Evolutionary conservation across 2,888 invertebrate species (phyloP), one percentile per base, ranked within the genome.

Genomic region (Aphidoletes aphidimyza): DNA sequence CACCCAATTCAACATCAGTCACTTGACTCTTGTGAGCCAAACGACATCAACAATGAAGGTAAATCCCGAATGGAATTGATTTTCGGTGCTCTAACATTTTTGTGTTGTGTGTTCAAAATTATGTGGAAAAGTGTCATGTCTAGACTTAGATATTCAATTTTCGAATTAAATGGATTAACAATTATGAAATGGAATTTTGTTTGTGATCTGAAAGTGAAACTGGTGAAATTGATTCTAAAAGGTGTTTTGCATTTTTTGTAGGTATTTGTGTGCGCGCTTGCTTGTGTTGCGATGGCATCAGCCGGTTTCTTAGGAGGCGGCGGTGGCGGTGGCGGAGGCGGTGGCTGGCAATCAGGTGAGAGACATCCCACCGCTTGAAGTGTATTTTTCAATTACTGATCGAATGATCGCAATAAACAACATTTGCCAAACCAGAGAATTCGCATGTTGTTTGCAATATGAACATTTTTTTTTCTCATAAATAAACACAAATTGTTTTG

Each of bases 221-320:
- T n/a, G n/a, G 47, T 47, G 47, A 6, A 17, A 47, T 54, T 54
- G 42, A 6, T 42, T 42, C 8, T 9, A 9, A 42, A 54, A 26
- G 22, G 22, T 54, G 22, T 84, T 9, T 59, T 37, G 47, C 14
- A n/a, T 36, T 54, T 45, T n/a, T 49, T 84, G 30, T 30, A 84
- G 84, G 42, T 84, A 11, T 84, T 84, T 22, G 59, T 84, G 17
- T 84, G 84, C 39, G 37, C 42, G 0, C 36, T 47, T 49, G 69
- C 30, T 36, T 36, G 54, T 8, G 84, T 54, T 49, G 59, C 59
- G 26, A 39, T 26, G 59, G 69, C 42, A 3, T 84, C 84, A 9
- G 84, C 69, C 22, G 84, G 84, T n/a, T 84, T 84, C 39, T 59
- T 84, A 22, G 54, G 84, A 26, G 84, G 84, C 6, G 84, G 84